Conservation (phyloP, 1,140 invertebrate species). For the Orchestia grillus region DNA sequence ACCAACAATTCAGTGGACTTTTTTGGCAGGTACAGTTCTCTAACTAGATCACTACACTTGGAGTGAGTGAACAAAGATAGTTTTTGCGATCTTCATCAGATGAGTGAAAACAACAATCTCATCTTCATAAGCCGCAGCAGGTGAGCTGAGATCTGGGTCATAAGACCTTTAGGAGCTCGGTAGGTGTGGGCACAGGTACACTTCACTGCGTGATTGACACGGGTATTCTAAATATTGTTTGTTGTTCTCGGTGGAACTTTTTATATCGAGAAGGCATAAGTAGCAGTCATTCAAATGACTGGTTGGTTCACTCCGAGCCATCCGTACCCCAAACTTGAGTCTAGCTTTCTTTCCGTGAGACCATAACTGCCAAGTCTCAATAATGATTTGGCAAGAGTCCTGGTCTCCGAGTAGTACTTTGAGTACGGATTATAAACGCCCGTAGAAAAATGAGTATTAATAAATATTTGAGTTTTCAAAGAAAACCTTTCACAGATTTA, state of each 20-base stretch:
- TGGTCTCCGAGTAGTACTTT: conserved; percentile 42
- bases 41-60: conserved; percentile 61
- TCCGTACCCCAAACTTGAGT: conserved; percentile 59
- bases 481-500: conserved; percentile 15
- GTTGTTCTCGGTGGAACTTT: conserved; percentile 49
- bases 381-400: neutral
- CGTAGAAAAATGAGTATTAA: conserved; percentile 1
- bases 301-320: conserved; percentile 58
- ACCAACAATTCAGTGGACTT: conserved; percentile 61
- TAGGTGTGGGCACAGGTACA: neutral
- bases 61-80: conserved; percentile 58
- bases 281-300: conserved; percentile 23
- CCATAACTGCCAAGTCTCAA: conserved; percentile 40
- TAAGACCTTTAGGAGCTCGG: conserved; percentile 39
- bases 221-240: conserved; percentile 58
- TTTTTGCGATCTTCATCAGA: conserved; percentile 54
- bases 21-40: conserved; percentile 62
- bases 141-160: conserved; percentile 39
- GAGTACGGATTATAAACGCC: neutral
- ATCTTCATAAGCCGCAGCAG: conserved; percentile 40
- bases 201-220: conserved; percentile 34
- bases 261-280: conserved; percentile 8
- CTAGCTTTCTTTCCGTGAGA: conserved; percentile 44
- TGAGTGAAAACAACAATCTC: neutral
- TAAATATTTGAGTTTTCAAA: conserved; percentile 13